Conservation (phyloP, 2,113 vertebrate genomes). For the Podarcis cretensis region DNA sequence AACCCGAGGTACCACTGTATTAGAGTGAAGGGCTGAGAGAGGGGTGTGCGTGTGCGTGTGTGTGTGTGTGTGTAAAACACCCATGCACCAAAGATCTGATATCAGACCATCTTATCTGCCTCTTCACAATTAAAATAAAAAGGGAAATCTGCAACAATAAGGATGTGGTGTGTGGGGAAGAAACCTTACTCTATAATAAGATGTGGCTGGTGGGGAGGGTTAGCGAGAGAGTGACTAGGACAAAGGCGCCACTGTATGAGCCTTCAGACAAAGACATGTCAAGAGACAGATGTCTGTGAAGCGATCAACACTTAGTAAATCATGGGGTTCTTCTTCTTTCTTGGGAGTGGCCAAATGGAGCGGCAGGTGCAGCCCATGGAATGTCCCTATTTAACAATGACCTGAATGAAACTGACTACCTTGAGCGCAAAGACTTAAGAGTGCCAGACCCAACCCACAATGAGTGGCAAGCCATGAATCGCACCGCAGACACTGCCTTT, state of each 20-base stretch:
- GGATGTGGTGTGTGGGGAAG: accelerated
- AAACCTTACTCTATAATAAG: not conserved
- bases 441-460: not conserved
- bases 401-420: not conserved
- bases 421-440: not conserved
- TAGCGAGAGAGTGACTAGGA: not conserved
- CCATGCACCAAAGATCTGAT: not conserved
- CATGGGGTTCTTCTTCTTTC: not conserved
- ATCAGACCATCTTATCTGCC: not conserved
- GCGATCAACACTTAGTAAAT: conserved; percentile 24
- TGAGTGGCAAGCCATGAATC: not conserved
- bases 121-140: not conserved
- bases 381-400: not conserved
- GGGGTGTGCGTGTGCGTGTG: not conserved
- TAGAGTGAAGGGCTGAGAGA: no score
- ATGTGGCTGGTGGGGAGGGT: not conserved
- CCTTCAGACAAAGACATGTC: conserved; percentile 38
- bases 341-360: not conserved
- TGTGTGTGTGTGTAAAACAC: no score
- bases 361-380: not conserved
- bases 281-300: conserved; percentile 18
- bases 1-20: not conserved
- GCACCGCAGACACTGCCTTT: not conserved
- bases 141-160: not conserved
- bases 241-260: conserved; percentile 35